A percentile compares a stretch with the other conserved stretches of the same genome.
These are phyloP conservation scores for Proales similis DNA, from an alignment of 1,140 invertebrate genomes.

Conservation along the genomic window DNA sequence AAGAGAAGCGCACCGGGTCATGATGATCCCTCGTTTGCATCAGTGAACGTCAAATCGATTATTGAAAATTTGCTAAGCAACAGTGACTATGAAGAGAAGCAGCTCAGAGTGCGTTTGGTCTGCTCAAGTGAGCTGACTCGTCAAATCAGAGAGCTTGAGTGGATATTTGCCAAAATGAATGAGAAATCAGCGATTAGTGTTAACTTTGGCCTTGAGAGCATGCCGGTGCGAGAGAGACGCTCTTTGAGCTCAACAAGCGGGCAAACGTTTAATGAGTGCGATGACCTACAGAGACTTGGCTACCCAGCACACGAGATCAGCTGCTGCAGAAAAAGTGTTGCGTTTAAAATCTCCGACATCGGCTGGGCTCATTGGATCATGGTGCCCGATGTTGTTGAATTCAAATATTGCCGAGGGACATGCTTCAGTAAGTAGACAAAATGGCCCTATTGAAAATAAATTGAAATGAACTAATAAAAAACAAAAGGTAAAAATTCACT, in stretches of 20 bases:
- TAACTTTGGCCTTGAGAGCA: no score
- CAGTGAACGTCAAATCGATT: no score
- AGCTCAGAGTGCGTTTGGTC: no score
- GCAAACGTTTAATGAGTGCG: constrained; percentile 19
- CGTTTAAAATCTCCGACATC: constrained; percentile 7
- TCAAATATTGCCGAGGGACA: constrained; percentile 24
- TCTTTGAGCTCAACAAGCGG: constrained; percentile 22
- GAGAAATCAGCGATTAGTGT: no score
- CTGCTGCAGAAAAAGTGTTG: constrained; percentile 22
- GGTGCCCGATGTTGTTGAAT: constrained; percentile 25
- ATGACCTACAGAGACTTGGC: constrained; percentile 3
- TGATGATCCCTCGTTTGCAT: no score
- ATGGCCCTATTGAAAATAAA: background rate
- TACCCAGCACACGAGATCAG: constrained; percentile 13
- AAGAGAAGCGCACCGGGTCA: no score
- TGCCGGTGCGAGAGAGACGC: no score
- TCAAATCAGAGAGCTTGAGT: no score
- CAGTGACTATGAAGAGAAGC: no score
- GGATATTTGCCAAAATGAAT: no score
- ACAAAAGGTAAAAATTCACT: background rate
- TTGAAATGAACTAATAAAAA: background rate
- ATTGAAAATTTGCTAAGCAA: no score
- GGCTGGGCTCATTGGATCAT: constrained; percentile 30
- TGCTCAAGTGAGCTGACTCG: no score
- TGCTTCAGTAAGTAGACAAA: constrained; percentile 28